Evolutionary conservation across 2,888 invertebrate genomes (phyloP).

Genomic region (Chloroclystis v-ata): DNA sequence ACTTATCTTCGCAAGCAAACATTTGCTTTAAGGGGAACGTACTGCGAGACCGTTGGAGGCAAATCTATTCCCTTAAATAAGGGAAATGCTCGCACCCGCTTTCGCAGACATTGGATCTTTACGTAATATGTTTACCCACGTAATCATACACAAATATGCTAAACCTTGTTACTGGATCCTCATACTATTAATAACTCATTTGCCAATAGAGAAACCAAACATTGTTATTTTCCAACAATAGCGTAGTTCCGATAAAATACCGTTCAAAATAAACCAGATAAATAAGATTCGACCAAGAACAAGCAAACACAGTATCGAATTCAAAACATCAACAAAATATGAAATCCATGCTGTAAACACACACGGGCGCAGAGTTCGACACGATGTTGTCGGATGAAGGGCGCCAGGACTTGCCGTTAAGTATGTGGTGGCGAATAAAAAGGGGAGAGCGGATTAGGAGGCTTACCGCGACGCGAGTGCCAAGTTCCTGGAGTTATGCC

Average conservation of each 20-base stretch:
- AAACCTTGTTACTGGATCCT: neutral
- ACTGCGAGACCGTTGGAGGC: constrained; percentile 14
- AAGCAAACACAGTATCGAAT: constrained; percentile 28
- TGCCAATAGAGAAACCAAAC: constrained; percentile 5
- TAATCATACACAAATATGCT: neutral
- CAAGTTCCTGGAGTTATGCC: constrained; percentile 59
- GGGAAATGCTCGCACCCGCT: constrained; percentile 7
- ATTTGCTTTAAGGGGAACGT: constrained; percentile 21
- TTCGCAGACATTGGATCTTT: neutral
- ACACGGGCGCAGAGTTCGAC: constrained; percentile 21
- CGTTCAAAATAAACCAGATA: constrained; percentile 10
- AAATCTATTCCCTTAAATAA: constrained; percentile 22
- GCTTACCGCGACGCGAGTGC: constrained; percentile 58
- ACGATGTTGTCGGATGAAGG: constrained; percentile 48
- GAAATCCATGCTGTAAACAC: constrained; percentile 28
- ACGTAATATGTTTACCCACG: neutral
- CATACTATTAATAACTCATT: neutral
- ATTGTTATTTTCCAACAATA: constrained; percentile 5
- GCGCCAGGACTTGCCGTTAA: constrained; percentile 64
- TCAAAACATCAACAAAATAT: constrained; percentile 29
- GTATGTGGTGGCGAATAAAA: constrained; percentile 69
- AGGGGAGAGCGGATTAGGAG: constrained; percentile 66
- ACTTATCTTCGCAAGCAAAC: constrained; percentile 22
- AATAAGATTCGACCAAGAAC: constrained; percentile 22
- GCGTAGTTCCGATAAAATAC: constrained; percentile 7